Base-by-base conservation (phyloP, 2,797 vertebrate genomes). In the Gymnothorax javanicus region DNA sequence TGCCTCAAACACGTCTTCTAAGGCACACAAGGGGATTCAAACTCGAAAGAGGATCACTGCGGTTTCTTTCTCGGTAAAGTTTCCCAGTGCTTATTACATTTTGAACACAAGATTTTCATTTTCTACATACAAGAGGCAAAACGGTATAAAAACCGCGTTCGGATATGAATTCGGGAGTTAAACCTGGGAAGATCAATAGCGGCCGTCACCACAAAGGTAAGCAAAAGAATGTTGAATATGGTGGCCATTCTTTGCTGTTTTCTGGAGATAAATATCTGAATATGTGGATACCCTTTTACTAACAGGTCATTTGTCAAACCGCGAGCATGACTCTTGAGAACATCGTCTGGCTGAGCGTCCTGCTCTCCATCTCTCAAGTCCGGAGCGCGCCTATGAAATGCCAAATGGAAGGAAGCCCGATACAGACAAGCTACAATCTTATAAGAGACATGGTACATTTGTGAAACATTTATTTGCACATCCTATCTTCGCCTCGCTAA, bases 391-490 rank as follows among this genome's bases (percentile, higher is more conserved):
- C 91, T 7, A 87, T 82, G 8, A 85, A 17, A 25, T 92, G 91
- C 82, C 11, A 50, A n/a, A 60, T 91, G 17, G 84, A 87, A 1
- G 87, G 79, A 69, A 25, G 27, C 9, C 57, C 90, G 3, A n/a
- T 92, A 50, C 64, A 85, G 73, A 82, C 2, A 5, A 87, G 86
- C 3, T 17, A 86, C n/a, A 20, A 25, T 2, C 57, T 87, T 67
- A 81, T 91, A 20, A 86, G 88, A 23, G 73, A 67, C 13, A 83
- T 89, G 90, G 91, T 91, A 33, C 84, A 86, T 84, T 57, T 8
- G 2, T 20, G 25, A 50, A n/a, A 7, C 2, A 43, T 43, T 43
- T 2, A 2, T 7, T 82, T 17, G 77, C 69, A 13, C 27, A 23
- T 25, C 23, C 75, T 7, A 9, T 50, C 43, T 15, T 86, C n/a